phyloP scores from a whole-genome alignment of 1,140 invertebrate species.

The Aradophagus sp. region DNA sequence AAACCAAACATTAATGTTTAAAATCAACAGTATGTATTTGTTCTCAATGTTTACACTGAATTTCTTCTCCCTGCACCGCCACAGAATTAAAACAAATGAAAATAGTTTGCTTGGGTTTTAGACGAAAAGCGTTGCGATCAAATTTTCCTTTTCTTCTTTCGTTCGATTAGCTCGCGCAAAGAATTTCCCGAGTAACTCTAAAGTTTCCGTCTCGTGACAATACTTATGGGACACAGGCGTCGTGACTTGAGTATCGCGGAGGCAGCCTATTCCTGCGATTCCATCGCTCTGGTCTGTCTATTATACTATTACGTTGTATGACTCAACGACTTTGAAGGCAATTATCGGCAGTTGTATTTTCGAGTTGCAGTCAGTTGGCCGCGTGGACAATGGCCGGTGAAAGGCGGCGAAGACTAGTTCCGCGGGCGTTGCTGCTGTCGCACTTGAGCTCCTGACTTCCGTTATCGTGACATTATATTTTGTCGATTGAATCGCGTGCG shows the following conservation, averaged over 20 bases:
- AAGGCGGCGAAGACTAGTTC: slow-evolving; percentile 68
- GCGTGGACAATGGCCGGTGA: slow-evolving; percentile 69
- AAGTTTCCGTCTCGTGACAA: slow-evolving; percentile 38
- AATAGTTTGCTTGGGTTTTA: slow-evolving; percentile 5
- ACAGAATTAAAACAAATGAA: no score
- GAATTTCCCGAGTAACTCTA: no score
- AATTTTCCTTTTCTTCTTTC: no score
- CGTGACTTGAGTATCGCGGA: slow-evolving; percentile 48
- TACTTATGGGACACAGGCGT: slow-evolving; percentile 40
- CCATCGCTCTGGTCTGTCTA: slow-evolving; percentile 64
- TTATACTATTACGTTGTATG: slow-evolving; percentile 68
- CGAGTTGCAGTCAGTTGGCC: slow-evolving; percentile 49
- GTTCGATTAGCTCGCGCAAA: slow-evolving; percentile 20
- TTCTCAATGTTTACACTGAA: no score
- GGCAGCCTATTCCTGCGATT: slow-evolving; percentile 64
- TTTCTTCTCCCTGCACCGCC: no score
- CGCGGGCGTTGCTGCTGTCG: slow-evolving; percentile 60
- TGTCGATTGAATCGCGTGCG: slow-evolving; percentile 16
- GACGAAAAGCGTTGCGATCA: no score
- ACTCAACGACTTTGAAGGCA: slow-evolving; percentile 67
- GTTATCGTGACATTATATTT: slow-evolving; percentile 46
- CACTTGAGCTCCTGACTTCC: slow-evolving; percentile 46
- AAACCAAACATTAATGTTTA: no score
- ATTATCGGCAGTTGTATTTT: slow-evolving; percentile 69
- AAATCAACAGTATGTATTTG: no score